Evolutionary conservation across 2,797 vertebrate species (phyloP).

Genomic region (Hoplostethus mediterraneus): DNA sequence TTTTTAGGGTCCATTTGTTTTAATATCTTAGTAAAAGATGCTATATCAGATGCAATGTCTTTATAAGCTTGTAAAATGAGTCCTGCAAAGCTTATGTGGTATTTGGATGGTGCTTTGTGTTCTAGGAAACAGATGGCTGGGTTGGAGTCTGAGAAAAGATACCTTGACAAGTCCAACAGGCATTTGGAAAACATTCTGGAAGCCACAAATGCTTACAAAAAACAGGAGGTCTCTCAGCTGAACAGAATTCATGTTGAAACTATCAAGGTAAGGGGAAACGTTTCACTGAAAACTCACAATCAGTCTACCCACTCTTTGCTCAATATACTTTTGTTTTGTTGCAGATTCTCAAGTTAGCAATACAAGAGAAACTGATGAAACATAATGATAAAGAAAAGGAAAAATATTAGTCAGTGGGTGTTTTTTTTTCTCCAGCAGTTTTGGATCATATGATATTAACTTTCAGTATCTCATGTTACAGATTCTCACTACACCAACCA

Average conservation of each 20-base stretch:
- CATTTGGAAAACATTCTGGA: constrained; percentile 96
- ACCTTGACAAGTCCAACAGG: constrained; percentile 91
- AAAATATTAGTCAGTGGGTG: neutral
- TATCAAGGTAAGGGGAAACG: constrained; percentile 86
- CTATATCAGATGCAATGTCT: constrained; percentile 16
- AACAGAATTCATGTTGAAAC: constrained; percentile 94
- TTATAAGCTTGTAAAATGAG: neutral
- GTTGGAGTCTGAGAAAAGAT: constrained; percentile 92
- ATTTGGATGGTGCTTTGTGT: constrained; percentile 58
- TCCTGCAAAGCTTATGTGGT: neutral
- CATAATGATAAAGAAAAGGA: too few species aligned
- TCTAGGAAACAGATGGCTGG: constrained; percentile 91
- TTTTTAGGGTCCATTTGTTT: constrained; percentile 1
- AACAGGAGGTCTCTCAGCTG: constrained; percentile 91
- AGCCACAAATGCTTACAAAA: constrained; percentile 91
- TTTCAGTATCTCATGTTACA: constrained; percentile 65
- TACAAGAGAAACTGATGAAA: too few species aligned
- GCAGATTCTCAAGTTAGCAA: too few species aligned
- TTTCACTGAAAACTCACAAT: neutral
- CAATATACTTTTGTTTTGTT: neutral
- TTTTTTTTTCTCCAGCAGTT: neutral
- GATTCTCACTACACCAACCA: constrained; percentile 94
- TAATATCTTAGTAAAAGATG: neutral
- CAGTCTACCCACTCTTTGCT: neutral
- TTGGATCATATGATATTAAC: neutral